These are phyloP conservation scores for Channa maculata DNA, from an alignment of 2,113 vertebrate genomes.

Conservation along the genomic window DNA sequence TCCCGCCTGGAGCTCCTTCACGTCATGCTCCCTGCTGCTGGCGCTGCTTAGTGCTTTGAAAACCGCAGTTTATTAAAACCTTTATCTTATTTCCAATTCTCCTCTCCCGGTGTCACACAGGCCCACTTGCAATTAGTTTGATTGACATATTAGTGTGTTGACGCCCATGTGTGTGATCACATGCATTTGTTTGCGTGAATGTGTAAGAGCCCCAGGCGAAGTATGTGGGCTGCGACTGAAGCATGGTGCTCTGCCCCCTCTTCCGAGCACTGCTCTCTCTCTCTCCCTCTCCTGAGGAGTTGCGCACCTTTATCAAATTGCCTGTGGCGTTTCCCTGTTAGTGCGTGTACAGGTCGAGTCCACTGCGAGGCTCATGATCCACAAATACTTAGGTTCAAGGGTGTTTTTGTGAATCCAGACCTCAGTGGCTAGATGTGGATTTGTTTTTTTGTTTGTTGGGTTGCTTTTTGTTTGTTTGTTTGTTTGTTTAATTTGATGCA, in stretches of 20 bases:
- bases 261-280: background rate
- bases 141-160: conserved; percentile 41
- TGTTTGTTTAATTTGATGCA: conserved; percentile 33
- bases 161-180: background rate
- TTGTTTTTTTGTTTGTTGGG: background rate
- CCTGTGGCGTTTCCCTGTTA: conserved; percentile 38
- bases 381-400: conserved; percentile 9
- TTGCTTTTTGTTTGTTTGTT: background rate
- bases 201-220: conserved; percentile 53
- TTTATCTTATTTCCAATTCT: conserved; percentile 59
- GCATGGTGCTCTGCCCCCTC: conserved; percentile 18
- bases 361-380: conserved; percentile 1
- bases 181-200: background rate
- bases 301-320: conserved; percentile 18
- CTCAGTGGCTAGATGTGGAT: background rate
- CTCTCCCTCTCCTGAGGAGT: conserved; percentile 1
- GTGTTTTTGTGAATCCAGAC: conserved; percentile 33
- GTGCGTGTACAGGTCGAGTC: conserved; percentile 2
- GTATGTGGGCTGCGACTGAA: conserved; percentile 24
- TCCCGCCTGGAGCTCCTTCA: conserved; percentile 48
- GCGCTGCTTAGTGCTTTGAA: conserved; percentile 20
- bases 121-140: conserved; percentile 58
- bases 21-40: background rate
- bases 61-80: conserved; percentile 56
- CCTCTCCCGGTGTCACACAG: conserved; percentile 16